These are phyloP conservation scores for Phortica magna DNA, from an alignment of 2,888 invertebrate species.

Conservation along the genomic window DNA sequence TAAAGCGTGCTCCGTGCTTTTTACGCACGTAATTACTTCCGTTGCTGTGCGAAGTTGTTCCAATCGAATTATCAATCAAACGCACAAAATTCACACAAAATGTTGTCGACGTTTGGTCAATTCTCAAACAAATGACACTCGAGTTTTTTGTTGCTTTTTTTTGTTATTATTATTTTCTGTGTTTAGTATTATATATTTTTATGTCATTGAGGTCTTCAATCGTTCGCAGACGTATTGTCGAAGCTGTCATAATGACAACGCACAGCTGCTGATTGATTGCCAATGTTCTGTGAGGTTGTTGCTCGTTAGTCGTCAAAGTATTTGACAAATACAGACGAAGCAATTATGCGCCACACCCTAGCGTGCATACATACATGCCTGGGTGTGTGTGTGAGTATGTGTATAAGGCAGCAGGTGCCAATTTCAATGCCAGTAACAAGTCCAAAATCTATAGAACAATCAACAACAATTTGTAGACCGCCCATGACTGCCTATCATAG, in stretches of 20 bases:
- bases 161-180: neutral
- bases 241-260: conserved; percentile 48
- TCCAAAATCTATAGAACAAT: neutral
- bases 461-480: neutral
- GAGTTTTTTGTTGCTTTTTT: neutral
- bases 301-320: conserved; percentile 65
- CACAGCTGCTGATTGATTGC: conserved; percentile 70
- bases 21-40: conserved; percentile 2
- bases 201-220: conserved; percentile 7
- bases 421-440: conserved; percentile 30
- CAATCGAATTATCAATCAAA: neutral
- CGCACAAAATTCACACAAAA: neutral
- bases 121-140: neutral
- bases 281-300: conserved; percentile 51
- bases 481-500: neutral
- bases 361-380: conserved; percentile 45
- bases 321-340: conserved; percentile 64
- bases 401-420: neutral
- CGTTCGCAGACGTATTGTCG: neutral
- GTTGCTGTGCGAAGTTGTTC: neutral
- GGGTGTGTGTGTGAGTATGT: neutral
- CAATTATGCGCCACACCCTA: conserved; percentile 62
- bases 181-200: neutral
- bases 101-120: neutral
- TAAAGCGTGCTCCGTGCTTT: too few species aligned